Conservation (phyloP, 2,888 invertebrate genomes). For the Agrochola lota region DNA sequence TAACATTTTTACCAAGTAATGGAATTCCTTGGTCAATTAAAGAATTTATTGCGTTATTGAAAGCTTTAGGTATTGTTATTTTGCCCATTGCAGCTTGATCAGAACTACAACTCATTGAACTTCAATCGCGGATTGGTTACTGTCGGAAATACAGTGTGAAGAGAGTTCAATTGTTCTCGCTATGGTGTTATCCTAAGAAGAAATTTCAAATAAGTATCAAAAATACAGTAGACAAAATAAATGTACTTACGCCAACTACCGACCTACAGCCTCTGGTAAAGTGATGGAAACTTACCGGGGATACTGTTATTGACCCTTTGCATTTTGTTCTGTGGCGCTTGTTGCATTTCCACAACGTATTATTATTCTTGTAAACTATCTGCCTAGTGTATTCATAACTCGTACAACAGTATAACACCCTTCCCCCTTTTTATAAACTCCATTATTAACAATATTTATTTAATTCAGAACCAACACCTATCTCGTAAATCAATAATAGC, state of each 20-base stretch:
- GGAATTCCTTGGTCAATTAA: no score
- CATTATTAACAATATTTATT: no score
- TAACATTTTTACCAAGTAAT: no score
- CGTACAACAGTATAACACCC: no score
- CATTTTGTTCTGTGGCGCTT: slow-evolving; percentile 10
- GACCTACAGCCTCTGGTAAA: slow-evolving; percentile 11
- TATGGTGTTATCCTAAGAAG: slow-evolving; percentile 27
- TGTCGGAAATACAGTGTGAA: slow-evolving; percentile 5
- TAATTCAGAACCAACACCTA: no score
- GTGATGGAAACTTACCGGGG: slow-evolving; percentile 1
- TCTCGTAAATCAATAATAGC: no score
- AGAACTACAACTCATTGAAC: slow-evolving; percentile 8
- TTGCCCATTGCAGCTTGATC: slow-evolving; percentile 14
- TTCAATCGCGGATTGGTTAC: slow-evolving; percentile 12
- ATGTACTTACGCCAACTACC: slow-evolving; percentile 9
- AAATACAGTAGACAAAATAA: slow-evolving; percentile 11
- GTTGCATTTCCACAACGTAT: slow-evolving; percentile 16
- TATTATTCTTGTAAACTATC: slow-evolving; percentile 24
- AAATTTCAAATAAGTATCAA: slow-evolving; percentile 23
- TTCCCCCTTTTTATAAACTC: no score
- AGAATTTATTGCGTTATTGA: slow-evolving; percentile 12
- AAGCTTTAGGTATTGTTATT: slow-evolving; percentile 12
- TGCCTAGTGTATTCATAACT: no score
- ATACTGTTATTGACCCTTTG: not conserved
- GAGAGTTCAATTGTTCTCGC: slow-evolving; percentile 16